Conservation (phyloP, 1,140 invertebrate species). For the Caenorhabditis brenneri region DNA sequence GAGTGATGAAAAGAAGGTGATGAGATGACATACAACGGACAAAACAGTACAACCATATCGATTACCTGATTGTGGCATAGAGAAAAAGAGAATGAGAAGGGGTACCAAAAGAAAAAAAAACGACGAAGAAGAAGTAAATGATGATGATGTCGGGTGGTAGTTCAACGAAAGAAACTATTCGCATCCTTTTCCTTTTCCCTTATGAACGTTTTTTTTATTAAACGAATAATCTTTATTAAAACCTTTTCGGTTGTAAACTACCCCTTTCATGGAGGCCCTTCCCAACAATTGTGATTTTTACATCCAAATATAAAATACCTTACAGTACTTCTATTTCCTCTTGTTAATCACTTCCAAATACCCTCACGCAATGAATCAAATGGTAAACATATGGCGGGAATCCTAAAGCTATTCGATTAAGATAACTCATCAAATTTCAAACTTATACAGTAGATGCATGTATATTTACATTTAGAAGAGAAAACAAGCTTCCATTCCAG, state of each 20-base stretch:
- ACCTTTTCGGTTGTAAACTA: background rate
- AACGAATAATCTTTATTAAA: no score
- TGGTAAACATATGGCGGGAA: no score
- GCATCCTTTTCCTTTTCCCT: background rate
- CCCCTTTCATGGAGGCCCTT: no score
- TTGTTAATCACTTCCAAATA: no score
- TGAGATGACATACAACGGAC: slow-evolving; percentile 27
- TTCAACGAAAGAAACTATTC: background rate
- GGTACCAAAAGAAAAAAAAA: background rate
- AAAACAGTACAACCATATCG: slow-evolving; percentile 32
- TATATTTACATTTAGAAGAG: no score
- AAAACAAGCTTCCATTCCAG: background rate
- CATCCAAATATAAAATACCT: no score
- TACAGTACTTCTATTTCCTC: no score
- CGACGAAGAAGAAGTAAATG: background rate
- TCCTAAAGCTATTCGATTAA: no score
- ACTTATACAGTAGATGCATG: no score
- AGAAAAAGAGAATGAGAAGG: background rate
- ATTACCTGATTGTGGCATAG: background rate
- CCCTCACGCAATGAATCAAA: no score
- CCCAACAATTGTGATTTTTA: no score
- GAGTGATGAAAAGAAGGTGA: background rate
- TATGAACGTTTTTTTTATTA: background rate
- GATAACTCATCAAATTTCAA: no score
- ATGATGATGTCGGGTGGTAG: background rate